Conservation (phyloP, 2,113 vertebrate genomes). For the Aphelocoma coerulescens region DNA sequence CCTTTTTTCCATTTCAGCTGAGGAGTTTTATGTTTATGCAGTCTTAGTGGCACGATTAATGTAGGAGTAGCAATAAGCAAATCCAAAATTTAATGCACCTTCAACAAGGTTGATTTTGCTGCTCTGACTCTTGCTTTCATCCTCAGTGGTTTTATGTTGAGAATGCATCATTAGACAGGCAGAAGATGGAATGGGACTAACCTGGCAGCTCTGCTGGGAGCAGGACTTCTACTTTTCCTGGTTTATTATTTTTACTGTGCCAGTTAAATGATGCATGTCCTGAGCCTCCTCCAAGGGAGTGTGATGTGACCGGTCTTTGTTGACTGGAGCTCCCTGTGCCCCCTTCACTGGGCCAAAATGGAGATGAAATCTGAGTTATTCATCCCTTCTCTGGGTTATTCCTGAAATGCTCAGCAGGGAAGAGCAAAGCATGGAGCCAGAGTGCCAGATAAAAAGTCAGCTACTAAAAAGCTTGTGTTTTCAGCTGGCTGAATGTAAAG, state of each 20-base stretch:
- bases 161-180: background rate
- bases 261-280: background rate
- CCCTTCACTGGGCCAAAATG: background rate
- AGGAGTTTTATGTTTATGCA: background rate
- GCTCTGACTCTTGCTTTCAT: background rate
- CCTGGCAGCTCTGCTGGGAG: background rate
- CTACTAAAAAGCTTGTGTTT: background rate
- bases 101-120: background rate
- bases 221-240: background rate
- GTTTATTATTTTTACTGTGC: background rate
- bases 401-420: background rate
- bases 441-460: background rate
- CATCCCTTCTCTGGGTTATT: background rate
- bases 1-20: background rate
- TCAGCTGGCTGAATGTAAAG: background rate
- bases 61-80: background rate
- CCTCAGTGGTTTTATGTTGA: background rate
- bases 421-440: background rate
- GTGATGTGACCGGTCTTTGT: background rate
- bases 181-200: background rate
- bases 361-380: background rate
- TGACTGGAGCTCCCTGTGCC: background rate
- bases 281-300: background rate
- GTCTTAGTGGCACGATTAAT: background rate
- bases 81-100: background rate